Conservation (phyloP, 2,797 vertebrate genomes). For the Poecilia picta region DNA sequence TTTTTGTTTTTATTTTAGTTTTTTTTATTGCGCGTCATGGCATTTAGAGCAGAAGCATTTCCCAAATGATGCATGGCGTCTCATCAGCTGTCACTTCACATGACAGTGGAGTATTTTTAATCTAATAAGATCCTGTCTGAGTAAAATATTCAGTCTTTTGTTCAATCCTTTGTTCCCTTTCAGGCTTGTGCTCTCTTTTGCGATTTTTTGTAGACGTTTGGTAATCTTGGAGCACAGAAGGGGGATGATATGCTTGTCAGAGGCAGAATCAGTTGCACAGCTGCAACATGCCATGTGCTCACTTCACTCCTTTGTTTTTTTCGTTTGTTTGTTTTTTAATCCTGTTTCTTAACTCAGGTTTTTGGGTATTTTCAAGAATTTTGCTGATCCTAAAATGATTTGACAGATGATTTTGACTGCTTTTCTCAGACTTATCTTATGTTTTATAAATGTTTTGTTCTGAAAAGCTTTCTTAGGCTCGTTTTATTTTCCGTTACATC, state of each 20-base stretch:
- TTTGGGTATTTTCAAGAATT: constrained; percentile 18
- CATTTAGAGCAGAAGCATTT: constrained; percentile 7
- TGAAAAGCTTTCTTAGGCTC: constrained; percentile 18
- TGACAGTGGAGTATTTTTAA: constrained; percentile 14
- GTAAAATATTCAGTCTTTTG: constrained; percentile 25
- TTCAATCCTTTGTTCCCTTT: constrained; percentile 18
- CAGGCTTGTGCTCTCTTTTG: constrained; percentile 33
- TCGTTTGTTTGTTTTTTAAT: constrained; percentile 16
- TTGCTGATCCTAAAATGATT: constrained; percentile 36
- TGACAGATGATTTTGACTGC: constrained; percentile 36
- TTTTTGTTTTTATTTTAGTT: constrained; percentile 15
- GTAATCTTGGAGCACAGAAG: constrained; percentile 33
- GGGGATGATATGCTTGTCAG: constrained; percentile 45
- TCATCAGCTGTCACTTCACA: constrained; percentile 37
- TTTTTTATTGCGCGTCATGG: constrained; percentile 5
- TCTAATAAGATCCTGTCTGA: constrained; percentile 36
- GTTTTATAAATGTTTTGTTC: constrained; percentile 43
- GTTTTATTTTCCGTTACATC: constrained; percentile 11
- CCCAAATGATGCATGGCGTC: not conserved
- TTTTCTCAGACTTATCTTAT: constrained; percentile 27
- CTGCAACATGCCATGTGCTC: constrained; percentile 48
- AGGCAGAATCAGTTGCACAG: constrained; percentile 39
- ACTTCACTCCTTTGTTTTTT: constrained; percentile 22
- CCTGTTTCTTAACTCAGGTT: constrained; percentile 26
- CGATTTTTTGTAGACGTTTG: constrained; percentile 30